These are phyloP conservation scores for Aromia moschata DNA, from an alignment of 2,888 invertebrate genomes.

Conservation along the genomic window DNA sequence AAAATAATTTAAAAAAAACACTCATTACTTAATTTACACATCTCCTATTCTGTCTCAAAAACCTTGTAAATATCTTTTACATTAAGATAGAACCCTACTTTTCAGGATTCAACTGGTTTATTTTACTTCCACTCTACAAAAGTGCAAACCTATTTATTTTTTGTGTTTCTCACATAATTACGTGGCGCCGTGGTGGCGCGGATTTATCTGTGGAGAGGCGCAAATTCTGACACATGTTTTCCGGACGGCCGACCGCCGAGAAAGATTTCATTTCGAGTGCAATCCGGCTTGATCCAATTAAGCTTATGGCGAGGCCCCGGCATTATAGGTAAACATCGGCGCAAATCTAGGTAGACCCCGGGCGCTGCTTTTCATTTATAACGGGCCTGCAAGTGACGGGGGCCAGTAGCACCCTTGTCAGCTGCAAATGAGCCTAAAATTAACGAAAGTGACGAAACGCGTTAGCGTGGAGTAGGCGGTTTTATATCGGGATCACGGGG, in stretches of 20 bases:
- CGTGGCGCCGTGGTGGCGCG: no score
- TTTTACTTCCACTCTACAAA: no score
- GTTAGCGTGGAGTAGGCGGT: slow-evolving; percentile 3
- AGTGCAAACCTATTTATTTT: no score
- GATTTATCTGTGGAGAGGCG: no score
- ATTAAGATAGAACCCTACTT: no score
- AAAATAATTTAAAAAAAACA: no score
- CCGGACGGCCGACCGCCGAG: not conserved
- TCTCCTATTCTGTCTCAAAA: no score
- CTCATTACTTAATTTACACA: no score
- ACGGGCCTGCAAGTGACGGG: slow-evolving; percentile 15
- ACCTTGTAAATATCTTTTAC: no score
- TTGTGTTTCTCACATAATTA: no score
- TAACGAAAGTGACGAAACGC: slow-evolving; percentile 15
- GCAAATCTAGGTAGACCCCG: slow-evolving; percentile 15
- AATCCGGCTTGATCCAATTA: slow-evolving; percentile 4
- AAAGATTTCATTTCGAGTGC: slow-evolving; percentile 3
- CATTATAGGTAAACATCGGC: slow-evolving; percentile 19
- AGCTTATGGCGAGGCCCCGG: slow-evolving; percentile 9
- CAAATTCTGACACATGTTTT: slow-evolving; percentile 2
- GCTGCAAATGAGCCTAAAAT: slow-evolving; percentile 20
- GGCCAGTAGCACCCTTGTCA: slow-evolving; percentile 20
- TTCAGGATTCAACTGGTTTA: no score
- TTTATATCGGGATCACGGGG: not conserved
- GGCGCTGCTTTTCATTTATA: slow-evolving; percentile 9